These are phyloP conservation scores for Orthonyx spaldingii DNA, from an alignment of 2,113 vertebrate genomes.

Conservation along the genomic window DNA sequence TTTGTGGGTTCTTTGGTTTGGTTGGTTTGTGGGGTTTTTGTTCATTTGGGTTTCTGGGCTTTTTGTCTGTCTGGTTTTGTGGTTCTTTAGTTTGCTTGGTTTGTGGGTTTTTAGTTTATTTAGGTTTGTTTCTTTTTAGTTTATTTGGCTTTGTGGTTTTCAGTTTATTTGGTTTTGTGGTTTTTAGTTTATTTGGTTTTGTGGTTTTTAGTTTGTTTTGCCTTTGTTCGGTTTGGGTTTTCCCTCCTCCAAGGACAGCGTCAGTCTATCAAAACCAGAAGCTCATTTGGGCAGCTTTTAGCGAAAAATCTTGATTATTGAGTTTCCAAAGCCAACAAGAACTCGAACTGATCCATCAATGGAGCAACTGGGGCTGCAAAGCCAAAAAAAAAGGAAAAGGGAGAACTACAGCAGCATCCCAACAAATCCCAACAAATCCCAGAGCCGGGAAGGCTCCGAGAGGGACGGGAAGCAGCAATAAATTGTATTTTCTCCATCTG, in stretches of 20 bases:
- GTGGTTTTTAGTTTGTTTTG: no score
- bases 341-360: not conserved
- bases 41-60: no score
- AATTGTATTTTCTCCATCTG: not conserved
- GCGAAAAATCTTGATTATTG: rapidly evolving
- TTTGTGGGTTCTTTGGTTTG: not conserved
- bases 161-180: no score
- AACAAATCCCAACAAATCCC: not conserved
- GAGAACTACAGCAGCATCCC: not conserved
- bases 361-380: not conserved
- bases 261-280: not conserved
- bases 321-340: not conserved
- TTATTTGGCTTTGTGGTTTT: not conserved
- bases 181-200: not conserved
- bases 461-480: not conserved
- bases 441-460: not conserved
- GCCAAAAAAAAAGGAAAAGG: not conserved
- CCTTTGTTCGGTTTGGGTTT: not conserved
- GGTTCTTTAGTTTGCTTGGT: no score
- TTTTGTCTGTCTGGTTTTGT: no score
- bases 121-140: not conserved
- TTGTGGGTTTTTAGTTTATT: not conserved
- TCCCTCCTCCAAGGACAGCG: rapidly evolving
- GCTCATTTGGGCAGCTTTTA: no score
- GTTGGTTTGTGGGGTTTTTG: not conserved